Evolutionary conservation across 2,888 invertebrate genomes (phyloP).

Genomic region (Oscheius sp.): DNA sequence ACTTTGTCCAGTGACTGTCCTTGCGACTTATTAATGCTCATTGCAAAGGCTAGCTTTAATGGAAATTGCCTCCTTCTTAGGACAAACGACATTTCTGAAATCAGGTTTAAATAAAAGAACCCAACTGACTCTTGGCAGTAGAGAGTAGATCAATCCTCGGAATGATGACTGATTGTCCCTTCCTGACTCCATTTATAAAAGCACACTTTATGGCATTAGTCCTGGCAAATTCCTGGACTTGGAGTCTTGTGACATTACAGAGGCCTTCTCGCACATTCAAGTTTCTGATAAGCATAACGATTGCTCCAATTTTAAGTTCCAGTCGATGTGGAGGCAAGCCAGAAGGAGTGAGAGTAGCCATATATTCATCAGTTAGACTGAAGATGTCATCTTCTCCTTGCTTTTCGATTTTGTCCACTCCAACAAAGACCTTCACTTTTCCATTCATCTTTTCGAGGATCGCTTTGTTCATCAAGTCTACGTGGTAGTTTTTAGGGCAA

Average conservation of each 20-base stretch:
- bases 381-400: neutral
- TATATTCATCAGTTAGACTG: constrained; percentile 19
- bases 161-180: neutral
- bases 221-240: neutral
- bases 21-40: neutral
- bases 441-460: constrained; percentile 23
- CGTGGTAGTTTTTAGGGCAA: constrained; percentile 26
- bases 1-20: neutral
- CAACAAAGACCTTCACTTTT: neutral
- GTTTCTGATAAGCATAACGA: constrained; percentile 10
- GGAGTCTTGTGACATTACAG: constrained; percentile 1
- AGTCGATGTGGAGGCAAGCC: constrained; percentile 28
- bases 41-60: neutral
- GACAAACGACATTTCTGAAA: no score
- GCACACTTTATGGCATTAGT: neutral
- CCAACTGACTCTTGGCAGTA: no score
- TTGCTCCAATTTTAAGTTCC: neutral
- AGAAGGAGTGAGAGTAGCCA: constrained; percentile 28
- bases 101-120: no score
- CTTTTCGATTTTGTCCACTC: neutral
- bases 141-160: constrained; percentile 14
- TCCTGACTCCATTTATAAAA: constrained; percentile 12
- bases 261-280: neutral
- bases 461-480: constrained; percentile 18
- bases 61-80: neutral